phyloP scores from a whole-genome alignment of 2,797 vertebrate species.

The Clarias pachynema region DNA sequence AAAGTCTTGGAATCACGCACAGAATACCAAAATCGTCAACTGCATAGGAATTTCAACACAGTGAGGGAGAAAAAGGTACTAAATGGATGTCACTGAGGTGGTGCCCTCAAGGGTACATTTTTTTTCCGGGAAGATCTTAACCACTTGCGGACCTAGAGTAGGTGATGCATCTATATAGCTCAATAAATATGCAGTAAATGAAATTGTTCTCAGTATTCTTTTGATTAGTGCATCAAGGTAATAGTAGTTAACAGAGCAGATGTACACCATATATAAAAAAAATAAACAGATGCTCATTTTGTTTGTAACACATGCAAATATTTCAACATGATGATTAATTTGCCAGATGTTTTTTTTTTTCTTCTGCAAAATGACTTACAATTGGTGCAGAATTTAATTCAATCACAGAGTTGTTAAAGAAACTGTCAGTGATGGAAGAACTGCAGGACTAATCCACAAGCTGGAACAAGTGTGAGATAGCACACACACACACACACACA shows the following conservation, averaged over 20 bases:
- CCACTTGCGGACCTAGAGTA: background rate
- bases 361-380: background rate
- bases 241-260: background rate
- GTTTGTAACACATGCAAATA: background rate
- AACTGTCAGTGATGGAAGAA: background rate
- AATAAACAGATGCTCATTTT: slow-evolving; percentile 7
- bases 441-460: background rate
- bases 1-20: background rate
- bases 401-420: background rate
- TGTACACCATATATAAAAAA: background rate
- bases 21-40: slow-evolving; percentile 17
- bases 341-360: background rate
- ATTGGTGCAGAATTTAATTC: background rate
- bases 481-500: background rate
- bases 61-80: background rate
- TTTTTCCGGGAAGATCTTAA: background rate
- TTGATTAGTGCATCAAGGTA: background rate
- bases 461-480: background rate
- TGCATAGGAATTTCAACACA: background rate
- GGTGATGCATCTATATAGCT: background rate
- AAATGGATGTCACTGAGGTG: slow-evolving; percentile 8
- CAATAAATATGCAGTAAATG: background rate
- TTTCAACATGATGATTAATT: background rate
- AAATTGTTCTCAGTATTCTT: background rate
- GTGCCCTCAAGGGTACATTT: background rate